Percentiles rank a stretch among this genome's conserved stretches.
Evolutionary conservation across 2,888 invertebrate genomes (phyloP).

Genomic region (Aphodius granarius): DNA sequence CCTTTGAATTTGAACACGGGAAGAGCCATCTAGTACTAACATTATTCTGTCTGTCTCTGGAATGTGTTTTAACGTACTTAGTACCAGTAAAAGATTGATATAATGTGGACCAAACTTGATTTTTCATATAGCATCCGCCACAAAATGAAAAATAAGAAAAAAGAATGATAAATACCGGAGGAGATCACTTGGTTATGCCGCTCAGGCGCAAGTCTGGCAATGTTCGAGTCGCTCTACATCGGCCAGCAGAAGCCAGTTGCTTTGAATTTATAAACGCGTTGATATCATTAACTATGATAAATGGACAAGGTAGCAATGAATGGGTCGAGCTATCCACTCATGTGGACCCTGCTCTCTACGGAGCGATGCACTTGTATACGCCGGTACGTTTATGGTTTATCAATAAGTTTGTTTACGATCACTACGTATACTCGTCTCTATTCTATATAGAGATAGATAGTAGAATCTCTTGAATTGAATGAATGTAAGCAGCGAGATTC

Average conservation of each 20-base stretch:
- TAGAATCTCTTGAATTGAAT: not conserved
- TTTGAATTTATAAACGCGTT: conserved; percentile 7
- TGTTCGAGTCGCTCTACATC: not conserved
- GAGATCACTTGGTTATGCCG: not conserved
- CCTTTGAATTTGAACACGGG: too few relatives aligned
- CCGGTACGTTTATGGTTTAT: not conserved
- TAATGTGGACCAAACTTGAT: not conserved
- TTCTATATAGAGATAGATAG: too few relatives aligned
- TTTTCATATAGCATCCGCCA: not conserved
- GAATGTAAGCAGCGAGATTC: too few relatives aligned
- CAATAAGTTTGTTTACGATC: not conserved
- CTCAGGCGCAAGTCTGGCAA: not conserved
- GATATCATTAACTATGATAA: conserved; percentile 13
- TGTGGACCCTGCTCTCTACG: not conserved
- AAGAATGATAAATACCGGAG: not conserved
- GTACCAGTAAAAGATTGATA: not conserved
- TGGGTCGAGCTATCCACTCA: not conserved
- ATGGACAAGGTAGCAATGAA: conserved; percentile 2
- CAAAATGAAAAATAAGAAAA: not conserved
- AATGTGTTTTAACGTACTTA: too few relatives aligned
- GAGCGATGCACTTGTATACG: not conserved
- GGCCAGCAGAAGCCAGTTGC: not conserved
- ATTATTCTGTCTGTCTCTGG: too few relatives aligned
- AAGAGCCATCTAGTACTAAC: too few relatives aligned
- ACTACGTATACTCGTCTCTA: not conserved